Evolutionary conservation across 2,888 invertebrate species (phyloP).

Genomic region (Ennomos fuscantarius): DNA sequence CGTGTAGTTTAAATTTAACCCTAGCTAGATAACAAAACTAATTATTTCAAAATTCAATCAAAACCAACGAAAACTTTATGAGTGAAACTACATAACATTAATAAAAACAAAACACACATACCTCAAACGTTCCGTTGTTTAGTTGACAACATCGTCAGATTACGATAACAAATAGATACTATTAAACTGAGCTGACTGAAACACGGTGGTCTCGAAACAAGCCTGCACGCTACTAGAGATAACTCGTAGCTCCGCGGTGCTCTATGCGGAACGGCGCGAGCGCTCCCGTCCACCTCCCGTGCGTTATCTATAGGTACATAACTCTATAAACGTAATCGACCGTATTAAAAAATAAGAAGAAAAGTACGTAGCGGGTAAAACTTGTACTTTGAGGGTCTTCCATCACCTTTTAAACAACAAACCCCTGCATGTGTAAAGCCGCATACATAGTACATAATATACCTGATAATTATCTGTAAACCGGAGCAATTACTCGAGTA

Average conservation of each 20-base stretch:
- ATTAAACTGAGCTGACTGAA: slow-evolving; percentile 32
- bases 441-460: too few species aligned
- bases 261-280: slow-evolving; percentile 27
- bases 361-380: too few species aligned
- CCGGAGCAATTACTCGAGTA: too few species aligned
- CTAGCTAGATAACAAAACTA: too few species aligned
- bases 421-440: too few species aligned
- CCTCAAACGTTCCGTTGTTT: slow-evolving; percentile 47
- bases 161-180: slow-evolving; percentile 37
- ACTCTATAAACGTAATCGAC: neutral
- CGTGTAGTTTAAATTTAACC: too few species aligned
- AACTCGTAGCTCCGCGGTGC: neutral
- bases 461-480: too few species aligned
- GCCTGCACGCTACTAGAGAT: slow-evolving; percentile 14
- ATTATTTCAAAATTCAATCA: neutral
- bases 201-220: slow-evolving; percentile 39
- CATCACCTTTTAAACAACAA: too few species aligned
- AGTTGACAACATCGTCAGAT: slow-evolving; percentile 44
- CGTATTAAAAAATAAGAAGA: too few species aligned
- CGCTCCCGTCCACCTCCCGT: slow-evolving; percentile 27
- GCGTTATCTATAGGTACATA: slow-evolving; percentile 5
- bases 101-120: slow-evolving; percentile 35
- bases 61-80: neutral
- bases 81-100: slow-evolving; percentile 3
- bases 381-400: too few species aligned